Conservation (phyloP, 1,140 invertebrate species). For the Macrotrachela quadricornifera region DNA sequence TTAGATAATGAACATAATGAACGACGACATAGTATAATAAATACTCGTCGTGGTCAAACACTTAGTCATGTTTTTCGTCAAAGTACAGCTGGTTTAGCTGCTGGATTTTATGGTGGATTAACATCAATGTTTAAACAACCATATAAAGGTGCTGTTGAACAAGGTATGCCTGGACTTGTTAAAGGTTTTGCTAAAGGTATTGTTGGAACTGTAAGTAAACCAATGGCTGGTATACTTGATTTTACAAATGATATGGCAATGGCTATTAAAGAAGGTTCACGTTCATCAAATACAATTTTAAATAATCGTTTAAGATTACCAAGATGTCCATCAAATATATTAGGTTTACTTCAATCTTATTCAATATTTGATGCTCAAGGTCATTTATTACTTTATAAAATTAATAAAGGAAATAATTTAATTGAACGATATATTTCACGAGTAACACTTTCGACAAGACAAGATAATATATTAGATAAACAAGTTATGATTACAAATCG, state of each 20-base stretch:
- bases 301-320: too few relatives aligned
- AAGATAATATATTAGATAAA: too few relatives aligned
- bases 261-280: constrained; percentile 65
- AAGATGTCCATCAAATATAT: too few relatives aligned
- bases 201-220: constrained; percentile 83
- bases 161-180: constrained; percentile 68
- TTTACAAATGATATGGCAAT: constrained; percentile 73
- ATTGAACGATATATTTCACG: too few relatives aligned
- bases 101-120: constrained; percentile 69
- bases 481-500: too few relatives aligned
- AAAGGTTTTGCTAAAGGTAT: constrained; percentile 76
- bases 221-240: constrained; percentile 78
- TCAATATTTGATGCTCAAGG: too few relatives aligned
- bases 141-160: constrained; percentile 58
- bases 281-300: constrained; percentile 24
- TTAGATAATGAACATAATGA: constrained; percentile 44
- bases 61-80: constrained; percentile 46
- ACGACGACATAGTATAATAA: constrained; percentile 61
- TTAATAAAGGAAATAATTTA: too few relatives aligned
- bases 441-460: too few relatives aligned
- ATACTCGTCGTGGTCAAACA: constrained; percentile 42
- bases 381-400: too few relatives aligned
- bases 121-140: constrained; percentile 76
- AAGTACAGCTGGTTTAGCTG: constrained; percentile 71
- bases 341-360: too few relatives aligned